Percentiles rank a stretch among this genome's conserved stretches.
Evolutionary conservation across 2,888 invertebrate species (phyloP).

Genomic region (Eupithecia exiguata): DNA sequence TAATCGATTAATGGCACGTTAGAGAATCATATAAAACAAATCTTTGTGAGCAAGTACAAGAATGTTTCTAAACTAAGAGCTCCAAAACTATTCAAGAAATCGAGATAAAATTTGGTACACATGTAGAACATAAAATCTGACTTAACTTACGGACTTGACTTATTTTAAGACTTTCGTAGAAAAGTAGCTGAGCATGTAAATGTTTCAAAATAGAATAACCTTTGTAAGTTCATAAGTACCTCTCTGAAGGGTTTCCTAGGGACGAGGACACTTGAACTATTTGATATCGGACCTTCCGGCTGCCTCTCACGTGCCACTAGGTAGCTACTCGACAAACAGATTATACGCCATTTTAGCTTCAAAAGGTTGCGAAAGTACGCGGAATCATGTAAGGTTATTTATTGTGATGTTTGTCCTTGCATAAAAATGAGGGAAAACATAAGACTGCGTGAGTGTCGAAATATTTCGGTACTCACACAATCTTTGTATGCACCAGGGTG

Average conservation of each 20-base stretch:
- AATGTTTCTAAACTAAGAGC: no score
- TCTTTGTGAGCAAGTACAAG: no score
- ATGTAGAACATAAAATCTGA: no score
- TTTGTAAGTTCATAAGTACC: background rate
- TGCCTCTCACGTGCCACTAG: background rate
- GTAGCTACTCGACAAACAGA: background rate
- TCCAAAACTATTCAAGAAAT: no score
- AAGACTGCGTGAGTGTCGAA: background rate
- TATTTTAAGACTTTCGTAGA: no score
- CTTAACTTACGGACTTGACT: no score
- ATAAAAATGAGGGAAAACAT: background rate
- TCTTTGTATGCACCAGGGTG: background rate
- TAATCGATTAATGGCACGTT: no score
- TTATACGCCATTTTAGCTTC: background rate
- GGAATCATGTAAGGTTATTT: background rate
- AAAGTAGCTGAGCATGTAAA: no score
- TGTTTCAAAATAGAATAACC: background rate
- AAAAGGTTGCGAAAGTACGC: background rate
- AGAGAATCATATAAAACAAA: no score
- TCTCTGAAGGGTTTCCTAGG: background rate
- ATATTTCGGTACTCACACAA: no score
- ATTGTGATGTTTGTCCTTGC: background rate
- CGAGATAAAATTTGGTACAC: no score
- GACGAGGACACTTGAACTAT: background rate
- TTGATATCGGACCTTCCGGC: slow-evolving; percentile 5